phyloP scores from a whole-genome alignment of 2,888 invertebrate genomes.

The Sphaeridia pumilis region DNA sequence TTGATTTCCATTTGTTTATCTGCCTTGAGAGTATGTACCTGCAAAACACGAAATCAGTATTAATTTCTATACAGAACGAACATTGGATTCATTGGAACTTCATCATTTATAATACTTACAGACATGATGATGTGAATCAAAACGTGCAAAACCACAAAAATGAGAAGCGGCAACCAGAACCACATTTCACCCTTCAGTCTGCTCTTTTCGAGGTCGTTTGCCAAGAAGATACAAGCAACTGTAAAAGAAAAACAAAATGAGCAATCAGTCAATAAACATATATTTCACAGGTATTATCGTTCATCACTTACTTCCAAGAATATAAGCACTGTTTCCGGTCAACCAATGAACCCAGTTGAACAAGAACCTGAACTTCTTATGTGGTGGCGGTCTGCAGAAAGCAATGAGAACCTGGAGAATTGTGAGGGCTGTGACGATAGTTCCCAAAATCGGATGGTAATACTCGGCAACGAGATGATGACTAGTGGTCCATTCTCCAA shows the following conservation, averaged over 20 bases:
- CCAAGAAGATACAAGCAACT: conserved; percentile 75
- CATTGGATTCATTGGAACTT: no score
- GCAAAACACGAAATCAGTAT: neutral
- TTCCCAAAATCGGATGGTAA: conserved; percentile 51
- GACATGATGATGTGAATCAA: conserved; percentile 73
- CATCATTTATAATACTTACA: conserved; percentile 46
- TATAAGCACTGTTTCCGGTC: conserved; percentile 74
- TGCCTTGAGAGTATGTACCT: conserved; percentile 34
- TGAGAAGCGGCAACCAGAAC: conserved; percentile 78
- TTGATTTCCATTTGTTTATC: conserved; percentile 28
- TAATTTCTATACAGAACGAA: no score
- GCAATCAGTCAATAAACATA: neutral
- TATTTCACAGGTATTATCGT: neutral
- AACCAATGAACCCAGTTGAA: conserved; percentile 92
- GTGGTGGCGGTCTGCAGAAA: conserved; percentile 72
- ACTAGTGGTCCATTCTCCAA: conserved; percentile 48
- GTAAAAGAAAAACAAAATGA: neutral
- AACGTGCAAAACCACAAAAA: conserved; percentile 80
- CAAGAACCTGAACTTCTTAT: conserved; percentile 59
- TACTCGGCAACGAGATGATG: conserved; percentile 1
- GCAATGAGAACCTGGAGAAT: conserved; percentile 81
- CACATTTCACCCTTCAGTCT: conserved; percentile 72
- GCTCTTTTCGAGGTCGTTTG: conserved; percentile 71
- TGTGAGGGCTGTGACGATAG: conserved; percentile 62
- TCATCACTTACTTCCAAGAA: conserved; percentile 62